A percentile compares a stretch with the other conserved stretches of the same genome.
Conservation (phyloP, 2,113 vertebrate species). For the Ophiodon elongatus region DNA sequence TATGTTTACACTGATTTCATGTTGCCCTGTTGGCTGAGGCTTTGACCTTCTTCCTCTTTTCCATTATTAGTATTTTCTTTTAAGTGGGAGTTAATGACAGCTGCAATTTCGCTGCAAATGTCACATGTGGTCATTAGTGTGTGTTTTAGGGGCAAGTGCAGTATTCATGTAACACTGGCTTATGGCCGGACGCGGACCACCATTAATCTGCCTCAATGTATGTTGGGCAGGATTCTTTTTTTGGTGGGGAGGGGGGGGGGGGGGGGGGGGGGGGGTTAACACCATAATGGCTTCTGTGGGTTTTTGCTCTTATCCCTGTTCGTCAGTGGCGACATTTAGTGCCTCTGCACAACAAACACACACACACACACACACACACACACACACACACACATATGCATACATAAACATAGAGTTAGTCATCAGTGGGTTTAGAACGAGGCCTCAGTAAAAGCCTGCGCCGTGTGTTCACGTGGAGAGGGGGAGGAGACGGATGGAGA, state of each 20-base stretch:
- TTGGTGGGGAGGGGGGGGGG: no score
- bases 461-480: conserved; percentile 50
- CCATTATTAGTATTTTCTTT: background rate
- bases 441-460: conserved; percentile 59
- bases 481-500: conserved; percentile 60
- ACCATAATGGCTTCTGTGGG: conserved; percentile 35
- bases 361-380: conserved; percentile 13
- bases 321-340: background rate
- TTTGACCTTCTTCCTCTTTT: background rate
- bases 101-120: background rate
- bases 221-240: background rate
- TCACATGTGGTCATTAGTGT: background rate
- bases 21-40: no score
- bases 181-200: background rate
- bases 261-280: conserved; percentile 16
- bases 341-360: background rate
- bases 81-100: background rate
- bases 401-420: conserved; percentile 40
- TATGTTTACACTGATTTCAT: background rate
- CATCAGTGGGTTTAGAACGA: conserved; percentile 58
- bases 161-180: background rate
- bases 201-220: background rate
- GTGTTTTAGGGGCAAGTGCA: background rate
- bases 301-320: conserved; percentile 19
- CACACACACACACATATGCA: background rate